Base-by-base conservation (phyloP, 2,888 invertebrate genomes). In the Tipula unca region DNA sequence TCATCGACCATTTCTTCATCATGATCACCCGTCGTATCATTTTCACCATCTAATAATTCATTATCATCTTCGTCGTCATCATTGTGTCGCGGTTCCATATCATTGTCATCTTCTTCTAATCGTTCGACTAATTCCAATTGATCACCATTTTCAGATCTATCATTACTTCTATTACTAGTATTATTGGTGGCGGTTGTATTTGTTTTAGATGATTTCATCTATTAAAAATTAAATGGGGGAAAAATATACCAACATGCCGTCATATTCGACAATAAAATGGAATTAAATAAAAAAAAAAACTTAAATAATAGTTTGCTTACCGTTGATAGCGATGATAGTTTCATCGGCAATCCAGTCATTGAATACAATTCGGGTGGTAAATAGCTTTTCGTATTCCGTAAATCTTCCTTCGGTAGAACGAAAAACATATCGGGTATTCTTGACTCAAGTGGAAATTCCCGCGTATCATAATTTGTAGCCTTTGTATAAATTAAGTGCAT, bases 361-460 rank as follows among this genome's bases (percentile, higher is more conserved):
- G 48, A 54, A 87, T 89, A 90, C 54, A 88, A 89, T 86, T 97
- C 97, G 0, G 94, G 92, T 29, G 97, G 97, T 88, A 98, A 92
- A 91, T 97, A 98, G 85, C 95, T 93, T 88, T 94, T 92, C 85
- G 94, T 94, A 90, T 97, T 97, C 87, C 93, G 92, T 89, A 95
- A 95, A 90, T 91, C 92, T 69, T 95, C 94, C 1, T 93, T 93
- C 89, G 95, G 94, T 87, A 95, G 94, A 89, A 95, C 94, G 92
- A 96, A 97, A 92, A 96, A 97, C 96, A 97, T 97, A 85, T 95
- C 94, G 87, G 98, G 97, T 89, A 98, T 95, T 89, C 96, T 93
- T 85, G 96, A 94, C 90, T 97, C 96, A 82, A 95, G 93, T 6
- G 96, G 95, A 90, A 96, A 96, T 89, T 98, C 97, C 90, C 96